Evolutionary conservation across 1,140 invertebrate species (phyloP), one percentile per base, ranked within the genome.

Genomic region (Drosophila funebris): DNA sequence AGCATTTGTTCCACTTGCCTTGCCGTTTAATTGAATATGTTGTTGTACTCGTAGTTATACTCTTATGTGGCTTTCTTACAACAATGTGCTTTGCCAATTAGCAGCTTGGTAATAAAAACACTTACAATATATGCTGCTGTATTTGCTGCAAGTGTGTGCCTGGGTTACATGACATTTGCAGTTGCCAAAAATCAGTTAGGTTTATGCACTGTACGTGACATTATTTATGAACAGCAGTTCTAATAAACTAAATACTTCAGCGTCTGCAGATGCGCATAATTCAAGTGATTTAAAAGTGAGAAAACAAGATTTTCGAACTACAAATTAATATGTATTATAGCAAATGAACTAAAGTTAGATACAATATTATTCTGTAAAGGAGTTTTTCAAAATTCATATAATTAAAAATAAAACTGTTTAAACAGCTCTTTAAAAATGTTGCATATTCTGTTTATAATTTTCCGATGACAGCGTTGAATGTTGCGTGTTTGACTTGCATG

Each of bases 401-500:
- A 14, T 29, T 27, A 48, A 14, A 43, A 53, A 24, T 61, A 4
- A 11, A 27, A 24, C 24, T 61, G 27, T 41, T 43, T 52, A 24
- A 61, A 68, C 14, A 56, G 14, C 18, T 7, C 69, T 52, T 53
- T 52, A 20, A 58, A 81, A 77, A 71, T 73, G 24, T 14, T 77
- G 68, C 60, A 85, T 81, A 77, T 71, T 77, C 76, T 77, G 81
- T 73, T 41, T 60, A 48, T 60, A 63, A 39, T 22, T 54, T 37
- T 18, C 5, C 33, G 48, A 46, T 46, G 67, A 41, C 56, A 73
- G 73, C 67, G 73, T 81, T 87, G 75, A 73, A 76, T 76, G 83
- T 81, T 77, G 87, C 68, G 70, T 73, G 72, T 80, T 79, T 84
- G 81, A 85, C 80, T 83, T 84, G 81, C 57, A 27, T 11, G 61